Percentiles rank a stretch among this genome's conserved stretches.
Conservation (phyloP, 2,888 invertebrate species). For the Notodonta ziczac region DNA sequence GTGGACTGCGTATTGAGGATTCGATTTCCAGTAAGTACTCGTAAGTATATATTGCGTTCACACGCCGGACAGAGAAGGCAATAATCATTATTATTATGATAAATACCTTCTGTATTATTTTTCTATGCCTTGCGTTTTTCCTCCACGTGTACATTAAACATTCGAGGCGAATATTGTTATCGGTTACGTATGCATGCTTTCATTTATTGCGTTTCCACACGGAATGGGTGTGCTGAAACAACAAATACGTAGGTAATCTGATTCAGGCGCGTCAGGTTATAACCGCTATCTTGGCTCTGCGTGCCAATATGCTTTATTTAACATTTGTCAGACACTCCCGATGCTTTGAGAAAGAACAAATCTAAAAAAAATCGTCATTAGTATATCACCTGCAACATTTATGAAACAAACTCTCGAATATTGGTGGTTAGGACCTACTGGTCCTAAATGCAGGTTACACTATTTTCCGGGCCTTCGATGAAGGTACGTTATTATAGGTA, state of each 20-base stretch:
- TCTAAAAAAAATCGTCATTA: neutral
- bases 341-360: neutral
- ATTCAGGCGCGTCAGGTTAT: conserved; percentile 20
- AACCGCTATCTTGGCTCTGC: neutral
- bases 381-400: no score
- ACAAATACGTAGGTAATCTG: conserved; percentile 32
- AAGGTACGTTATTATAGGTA: no score
- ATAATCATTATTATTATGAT: no score
- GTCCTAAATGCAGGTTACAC: no score
- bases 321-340: neutral
- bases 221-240: conserved; percentile 47
- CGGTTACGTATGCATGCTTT: conserved; percentile 26
- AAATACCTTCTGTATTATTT: no score
- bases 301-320: conserved; percentile 7
- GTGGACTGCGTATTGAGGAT: no score
- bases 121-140: neutral
- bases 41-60: no score
- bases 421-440: no score
- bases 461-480: no score
- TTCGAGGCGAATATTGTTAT: conserved; percentile 16
- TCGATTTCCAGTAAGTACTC: no score
- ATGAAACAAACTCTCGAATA: no score
- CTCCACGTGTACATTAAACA: neutral
- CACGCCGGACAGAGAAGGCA: no score
- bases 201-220: conserved; percentile 54